phyloP scores from a whole-genome alignment of 2,797 vertebrate genomes.

The Lates japonicus region DNA sequence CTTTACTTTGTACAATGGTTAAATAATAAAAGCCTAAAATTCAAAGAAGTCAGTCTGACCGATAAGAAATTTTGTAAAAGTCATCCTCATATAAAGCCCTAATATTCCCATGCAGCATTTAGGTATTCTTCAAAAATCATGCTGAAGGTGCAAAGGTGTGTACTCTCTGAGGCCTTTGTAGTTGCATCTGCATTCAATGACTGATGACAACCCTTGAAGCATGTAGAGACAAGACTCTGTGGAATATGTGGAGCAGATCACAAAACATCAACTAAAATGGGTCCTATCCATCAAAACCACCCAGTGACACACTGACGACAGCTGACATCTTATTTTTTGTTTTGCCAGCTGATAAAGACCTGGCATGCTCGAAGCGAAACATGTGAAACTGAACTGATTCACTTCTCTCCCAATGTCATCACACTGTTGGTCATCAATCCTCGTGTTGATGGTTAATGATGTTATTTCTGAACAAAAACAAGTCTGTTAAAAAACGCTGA shows the following conservation, averaged over 20 bases:
- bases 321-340: slow-evolving; percentile 30
- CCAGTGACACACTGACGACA: background rate
- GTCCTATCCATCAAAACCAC: slow-evolving; percentile 41
- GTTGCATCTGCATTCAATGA: background rate
- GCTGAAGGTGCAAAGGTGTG: background rate
- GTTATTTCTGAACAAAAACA: slow-evolving; percentile 32
- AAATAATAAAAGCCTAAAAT: background rate
- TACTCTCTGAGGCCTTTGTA: background rate
- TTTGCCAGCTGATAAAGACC: slow-evolving; percentile 13
- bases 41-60: background rate
- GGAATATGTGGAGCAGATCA: slow-evolving; percentile 10
- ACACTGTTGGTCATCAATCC: slow-evolving; percentile 10
- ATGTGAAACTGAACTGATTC: slow-evolving; percentile 8
- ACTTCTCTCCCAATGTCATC: background rate
- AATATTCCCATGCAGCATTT: background rate
- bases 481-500: slow-evolving; percentile 46
- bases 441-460: slow-evolving; percentile 5
- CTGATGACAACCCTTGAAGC: slow-evolving; percentile 12
- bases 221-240: slow-evolving; percentile 18
- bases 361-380: slow-evolving; percentile 14
- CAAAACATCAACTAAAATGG: slow-evolving; percentile 23
- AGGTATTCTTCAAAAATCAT: background rate
- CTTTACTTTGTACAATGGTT: too few species aligned
- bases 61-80: background rate
- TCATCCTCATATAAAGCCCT: background rate